phyloP scores from a whole-genome alignment of 2,888 invertebrate species.

The Hybos culiciformis region DNA sequence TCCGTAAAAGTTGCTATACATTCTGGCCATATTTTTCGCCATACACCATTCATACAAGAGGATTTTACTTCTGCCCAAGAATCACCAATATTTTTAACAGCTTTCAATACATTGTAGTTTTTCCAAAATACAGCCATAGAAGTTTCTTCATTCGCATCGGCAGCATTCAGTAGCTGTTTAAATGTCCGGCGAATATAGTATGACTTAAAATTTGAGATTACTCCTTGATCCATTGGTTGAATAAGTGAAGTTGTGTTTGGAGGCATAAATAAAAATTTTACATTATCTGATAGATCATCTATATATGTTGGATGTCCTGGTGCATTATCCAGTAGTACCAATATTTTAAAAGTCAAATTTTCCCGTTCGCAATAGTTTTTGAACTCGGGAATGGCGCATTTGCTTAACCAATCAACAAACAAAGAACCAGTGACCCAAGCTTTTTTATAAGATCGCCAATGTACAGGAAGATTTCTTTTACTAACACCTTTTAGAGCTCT shows the following conservation, averaged over 20 bases:
- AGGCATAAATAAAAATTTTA: conserved; percentile 10
- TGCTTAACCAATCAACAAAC: conserved; percentile 16
- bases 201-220: background rate
- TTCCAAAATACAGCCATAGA: conserved; percentile 14
- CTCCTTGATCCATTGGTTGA: conserved; percentile 3
- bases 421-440: conserved; percentile 15
- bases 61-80: background rate
- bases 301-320: background rate
- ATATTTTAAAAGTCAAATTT: conserved; percentile 4
- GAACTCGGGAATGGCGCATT: background rate
- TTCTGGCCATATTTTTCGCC: background rate
- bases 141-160: conserved; percentile 8
- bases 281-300: conserved; percentile 4
- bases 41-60: background rate
- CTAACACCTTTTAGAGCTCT: conserved; percentile 14
- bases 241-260: conserved; percentile 7
- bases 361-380: conserved; percentile 9
- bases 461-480: conserved; percentile 10
- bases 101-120: conserved; percentile 8
- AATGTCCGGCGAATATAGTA: conserved; percentile 1
- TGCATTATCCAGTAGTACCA: background rate
- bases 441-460: conserved; percentile 16
- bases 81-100: background rate
- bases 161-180: conserved; percentile 9
- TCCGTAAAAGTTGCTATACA: background rate